Percentiles rank a stretch among this genome's conserved stretches.
Conservation (phyloP, 2,113 vertebrate species). For the Ahaetulla prasina region DNA sequence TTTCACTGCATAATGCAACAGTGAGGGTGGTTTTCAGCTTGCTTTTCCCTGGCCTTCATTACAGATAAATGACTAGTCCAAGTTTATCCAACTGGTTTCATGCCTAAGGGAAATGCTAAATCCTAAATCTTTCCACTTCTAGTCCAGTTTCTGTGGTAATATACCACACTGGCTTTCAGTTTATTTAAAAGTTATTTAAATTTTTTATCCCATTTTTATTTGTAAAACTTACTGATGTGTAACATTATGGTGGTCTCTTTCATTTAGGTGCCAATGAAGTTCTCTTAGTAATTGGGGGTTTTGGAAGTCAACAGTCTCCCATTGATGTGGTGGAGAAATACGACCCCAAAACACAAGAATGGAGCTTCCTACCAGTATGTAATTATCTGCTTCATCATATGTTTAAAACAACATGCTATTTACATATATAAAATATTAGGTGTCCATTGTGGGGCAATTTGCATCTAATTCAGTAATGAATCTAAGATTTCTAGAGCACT, state of each 20-base stretch:
- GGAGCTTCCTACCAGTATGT: conserved; percentile 95
- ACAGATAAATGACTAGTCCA: background rate
- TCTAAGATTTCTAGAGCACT: background rate
- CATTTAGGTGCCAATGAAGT: conserved; percentile 93
- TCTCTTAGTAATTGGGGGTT: conserved; percentile 93
- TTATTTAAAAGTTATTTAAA: background rate
- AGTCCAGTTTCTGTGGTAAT: background rate
- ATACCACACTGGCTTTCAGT: background rate
- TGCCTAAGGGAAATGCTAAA: background rate
- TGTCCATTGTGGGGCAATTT: background rate
- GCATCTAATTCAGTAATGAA: background rate
- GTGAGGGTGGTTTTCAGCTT: background rate
- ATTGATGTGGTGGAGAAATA: conserved; percentile 98
- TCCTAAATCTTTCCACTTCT: background rate
- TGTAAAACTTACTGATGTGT: background rate
- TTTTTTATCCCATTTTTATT: background rate
- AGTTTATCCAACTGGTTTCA: background rate
- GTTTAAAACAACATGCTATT: background rate
- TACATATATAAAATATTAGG: background rate
- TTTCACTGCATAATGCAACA: background rate
- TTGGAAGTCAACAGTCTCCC: conserved; percentile 96
- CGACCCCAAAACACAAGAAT: conserved; percentile 96
- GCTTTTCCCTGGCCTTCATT: background rate
- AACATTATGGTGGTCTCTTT: conserved; percentile 35
- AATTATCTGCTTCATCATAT: background rate